Evolutionary conservation across 2,797 vertebrate species (phyloP).

Genomic region (Gadopsis bispinosus): DNA sequence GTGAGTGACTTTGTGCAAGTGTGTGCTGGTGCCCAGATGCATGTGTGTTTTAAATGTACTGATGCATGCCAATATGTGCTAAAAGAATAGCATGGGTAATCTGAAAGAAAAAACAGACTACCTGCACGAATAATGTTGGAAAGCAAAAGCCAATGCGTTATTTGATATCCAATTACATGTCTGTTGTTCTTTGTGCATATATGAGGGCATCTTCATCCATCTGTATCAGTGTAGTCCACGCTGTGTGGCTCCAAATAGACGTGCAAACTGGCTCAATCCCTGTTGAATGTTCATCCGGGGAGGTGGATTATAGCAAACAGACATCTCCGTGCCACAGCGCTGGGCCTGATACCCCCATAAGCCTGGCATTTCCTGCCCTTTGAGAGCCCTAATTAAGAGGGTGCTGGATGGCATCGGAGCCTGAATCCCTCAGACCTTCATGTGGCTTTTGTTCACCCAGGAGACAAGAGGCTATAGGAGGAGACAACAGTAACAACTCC

Average conservation of each 20-base stretch:
- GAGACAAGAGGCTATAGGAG: constrained; percentile 55
- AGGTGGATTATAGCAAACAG: constrained; percentile 77
- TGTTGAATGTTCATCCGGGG: constrained; percentile 80
- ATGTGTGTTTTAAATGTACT: constrained; percentile 37
- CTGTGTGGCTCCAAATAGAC: constrained; percentile 77
- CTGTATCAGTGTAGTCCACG: constrained; percentile 39
- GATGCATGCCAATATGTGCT: constrained; percentile 5
- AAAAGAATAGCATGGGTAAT: constrained; percentile 9
- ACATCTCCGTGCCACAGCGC: constrained; percentile 75
- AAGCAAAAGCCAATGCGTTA: constrained; percentile 12
- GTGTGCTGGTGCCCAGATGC: constrained; percentile 33
- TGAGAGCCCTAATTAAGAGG: constrained; percentile 82
- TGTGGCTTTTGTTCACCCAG: constrained; percentile 68
- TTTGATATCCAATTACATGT: constrained; percentile 26
- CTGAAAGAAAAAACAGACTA: constrained; percentile 7
- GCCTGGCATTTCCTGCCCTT: constrained; percentile 81
- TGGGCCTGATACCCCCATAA: constrained; percentile 78
- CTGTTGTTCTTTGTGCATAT: constrained; percentile 33
- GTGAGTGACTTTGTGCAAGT: constrained; percentile 52
- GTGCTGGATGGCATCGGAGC: constrained; percentile 72
- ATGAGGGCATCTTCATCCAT: constrained; percentile 48
- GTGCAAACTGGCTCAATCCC: constrained; percentile 79
- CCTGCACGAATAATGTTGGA: constrained; percentile 16
- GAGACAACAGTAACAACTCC: constrained; percentile 60
- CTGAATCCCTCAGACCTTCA: constrained; percentile 71